Base-by-base conservation (phyloP, 1,140 invertebrate genomes). In the Drosophila littoralis region DNA sequence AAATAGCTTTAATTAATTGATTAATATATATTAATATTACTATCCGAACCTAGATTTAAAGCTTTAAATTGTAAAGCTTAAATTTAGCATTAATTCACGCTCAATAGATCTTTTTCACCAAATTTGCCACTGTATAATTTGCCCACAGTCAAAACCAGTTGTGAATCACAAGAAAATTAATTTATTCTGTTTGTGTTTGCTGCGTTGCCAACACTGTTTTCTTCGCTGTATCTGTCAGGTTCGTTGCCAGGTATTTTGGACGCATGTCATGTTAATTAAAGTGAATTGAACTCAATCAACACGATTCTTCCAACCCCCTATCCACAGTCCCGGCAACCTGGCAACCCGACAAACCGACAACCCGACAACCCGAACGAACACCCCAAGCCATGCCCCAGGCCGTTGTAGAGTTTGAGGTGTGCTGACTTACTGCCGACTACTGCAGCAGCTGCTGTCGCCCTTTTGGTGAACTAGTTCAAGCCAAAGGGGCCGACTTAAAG, bases 341-440 rank as follows among this genome's bases (percentile, higher is more conserved):
- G 17, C 17, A 17, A 17, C 17, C 17, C 17, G 17, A n/a, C n/a
- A 22, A 22, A 22, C 22, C 17, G 2, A 2, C 22, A 22, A 4
- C 1, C 2, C 22, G 22, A 4, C 22, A 5, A 28, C 22, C 22
- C 22, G 4, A 28, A 5, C 46, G 8, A 50, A 15, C 7, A 8
- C 28, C 40, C 13, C 7, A 32, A 43, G 28, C 12, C 58, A 36
- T 7, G 12, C 32, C 3, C 9, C 15, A 15, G 17, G 35, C 48
- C 22, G 22, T 52, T 64, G 36, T 33, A n/a, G 36, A n/a, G n/a
- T 51, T 52, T 65, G 50, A 57, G 66, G 66, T 59, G 65, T 68
- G 65, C 28, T 28, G 12, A 28, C 38, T 51, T 63, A 50, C 38
- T 13, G 22, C 10, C 33, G 12, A 7, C 17, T 51, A 36, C 42